Base-by-base conservation (phyloP, 2,113 vertebrate species). In the Chroicocephalus ridibundus region DNA sequence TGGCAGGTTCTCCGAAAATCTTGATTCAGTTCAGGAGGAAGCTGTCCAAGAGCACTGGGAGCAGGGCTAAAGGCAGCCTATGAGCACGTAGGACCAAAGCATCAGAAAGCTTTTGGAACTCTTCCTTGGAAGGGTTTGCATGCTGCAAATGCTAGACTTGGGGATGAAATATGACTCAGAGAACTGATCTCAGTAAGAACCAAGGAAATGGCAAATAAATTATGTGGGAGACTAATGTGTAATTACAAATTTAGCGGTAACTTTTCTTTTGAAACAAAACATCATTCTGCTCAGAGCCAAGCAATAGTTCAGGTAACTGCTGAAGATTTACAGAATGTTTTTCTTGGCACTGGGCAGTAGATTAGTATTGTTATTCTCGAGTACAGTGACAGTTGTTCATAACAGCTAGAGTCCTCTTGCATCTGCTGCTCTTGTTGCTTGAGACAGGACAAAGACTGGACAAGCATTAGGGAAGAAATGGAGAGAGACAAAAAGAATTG, bases 171-270 rank as follows among this genome's bases (percentile, higher is more conserved):
- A 70, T 65, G 49, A 57, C 74, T 85, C 84, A 13, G 74, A 82
- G 62, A 75, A 54, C 58, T 70, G 82, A 89, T 94, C 77, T 87
- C 32, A 15, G 54, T 84, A 61, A 91, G 52, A 94, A 80, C 44
- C n/a, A 79, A 86, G 66, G 78, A 89, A 93, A 82, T 51, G n/a
- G 84, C 91, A 94, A 94, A 86, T 49, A 94, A 95, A 68, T 79
- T 60, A 58, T n/a, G 42, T 38, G 36, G 38, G 81, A 87, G 49
- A 77, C 29, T 69, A 69, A 82, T n/a, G 25, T 69, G 36, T 86
- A 87, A 91, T 94, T 95, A 94, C 89, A 93, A 71, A 51, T 57
- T 34, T 46, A 80, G 68, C 17, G 13, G n/a, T 82, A 47, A 66
- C 46, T 60, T 65, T 46, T 55, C 4, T 55, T 77, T 86, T 76